These are phyloP conservation scores for Enteromius argenteus DNA, from an alignment of 2,797 vertebrate species.

Conservation along the genomic window DNA sequence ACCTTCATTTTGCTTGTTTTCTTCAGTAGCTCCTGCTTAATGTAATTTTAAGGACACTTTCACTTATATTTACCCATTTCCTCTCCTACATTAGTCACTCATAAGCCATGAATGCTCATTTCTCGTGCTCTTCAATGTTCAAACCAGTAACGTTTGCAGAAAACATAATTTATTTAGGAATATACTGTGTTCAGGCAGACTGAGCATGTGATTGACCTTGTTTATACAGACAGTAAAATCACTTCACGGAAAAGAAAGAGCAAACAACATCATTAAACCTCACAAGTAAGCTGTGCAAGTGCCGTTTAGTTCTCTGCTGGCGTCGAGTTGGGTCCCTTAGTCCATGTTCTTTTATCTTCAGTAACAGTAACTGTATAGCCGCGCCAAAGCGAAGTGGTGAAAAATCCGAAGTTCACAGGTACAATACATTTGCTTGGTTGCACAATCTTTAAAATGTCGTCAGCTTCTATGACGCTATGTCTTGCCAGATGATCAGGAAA, in stretches of 20 bases:
- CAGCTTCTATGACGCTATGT: conserved; percentile 13
- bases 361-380: conserved; percentile 9
- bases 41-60: background rate
- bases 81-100: background rate
- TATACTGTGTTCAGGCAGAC: conserved; percentile 81
- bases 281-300: conserved; percentile 45
- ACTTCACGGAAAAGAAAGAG: conserved; percentile 67
- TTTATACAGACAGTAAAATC: conserved; percentile 74
- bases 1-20: background rate
- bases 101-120: background rate
- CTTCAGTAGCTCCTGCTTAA: background rate
- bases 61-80: background rate
- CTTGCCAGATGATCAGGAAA: conserved; percentile 30
- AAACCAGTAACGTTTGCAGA: conserved; percentile 37
- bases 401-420: conserved; percentile 34
- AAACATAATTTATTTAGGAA: conserved; percentile 67
- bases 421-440: conserved; percentile 21
- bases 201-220: conserved; percentile 74
- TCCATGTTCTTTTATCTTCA: conserved; percentile 37
- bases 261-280: conserved; percentile 60
- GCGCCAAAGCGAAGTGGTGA: conserved; percentile 28
- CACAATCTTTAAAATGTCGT: conserved; percentile 26
- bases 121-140: conserved; percentile 65
- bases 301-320: conserved; percentile 60
- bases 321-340: conserved; percentile 55